A percentile compares a stretch with the other conserved stretches of the same genome.
These are phyloP conservation scores for Luffia ferchaultella DNA, from an alignment of 2,888 invertebrate species.

Conservation along the genomic window DNA sequence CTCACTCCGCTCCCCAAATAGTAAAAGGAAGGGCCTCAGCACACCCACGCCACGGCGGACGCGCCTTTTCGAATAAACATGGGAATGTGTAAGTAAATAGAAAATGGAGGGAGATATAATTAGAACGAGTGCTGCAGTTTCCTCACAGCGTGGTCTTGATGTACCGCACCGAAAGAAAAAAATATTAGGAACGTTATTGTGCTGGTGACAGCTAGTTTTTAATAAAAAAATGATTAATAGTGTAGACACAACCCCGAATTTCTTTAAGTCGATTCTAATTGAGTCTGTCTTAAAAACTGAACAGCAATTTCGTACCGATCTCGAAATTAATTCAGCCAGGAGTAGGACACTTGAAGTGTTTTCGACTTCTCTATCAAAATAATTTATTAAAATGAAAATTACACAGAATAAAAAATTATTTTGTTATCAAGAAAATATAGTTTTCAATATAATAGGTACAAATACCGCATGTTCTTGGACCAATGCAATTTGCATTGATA, in stretches of 20 bases:
- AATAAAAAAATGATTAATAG: background rate
- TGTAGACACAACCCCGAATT: background rate
- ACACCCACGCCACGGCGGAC: slow-evolving; percentile 47
- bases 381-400: no score
- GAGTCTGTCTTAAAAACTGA: background rate
- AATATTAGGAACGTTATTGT: background rate
- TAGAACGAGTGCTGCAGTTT: slow-evolving; percentile 52
- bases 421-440: no score
- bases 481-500: no score
- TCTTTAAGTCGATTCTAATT: background rate
- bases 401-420: no score
- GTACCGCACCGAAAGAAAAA: background rate
- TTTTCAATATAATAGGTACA: no score
- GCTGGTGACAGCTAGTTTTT: background rate
- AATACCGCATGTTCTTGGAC: no score
- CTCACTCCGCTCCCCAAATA: slow-evolving; percentile 56
- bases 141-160: slow-evolving; percentile 21
- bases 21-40: slow-evolving; percentile 24
- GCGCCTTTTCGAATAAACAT: slow-evolving; percentile 60
- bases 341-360: no score
- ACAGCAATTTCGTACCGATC: background rate
- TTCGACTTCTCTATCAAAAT: no score
- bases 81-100: slow-evolving; percentile 53
- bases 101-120: slow-evolving; percentile 58
- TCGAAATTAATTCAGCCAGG: no score